Conservation (phyloP, 2,113 vertebrate genomes). For the Petrocephalus zakoni region DNA sequence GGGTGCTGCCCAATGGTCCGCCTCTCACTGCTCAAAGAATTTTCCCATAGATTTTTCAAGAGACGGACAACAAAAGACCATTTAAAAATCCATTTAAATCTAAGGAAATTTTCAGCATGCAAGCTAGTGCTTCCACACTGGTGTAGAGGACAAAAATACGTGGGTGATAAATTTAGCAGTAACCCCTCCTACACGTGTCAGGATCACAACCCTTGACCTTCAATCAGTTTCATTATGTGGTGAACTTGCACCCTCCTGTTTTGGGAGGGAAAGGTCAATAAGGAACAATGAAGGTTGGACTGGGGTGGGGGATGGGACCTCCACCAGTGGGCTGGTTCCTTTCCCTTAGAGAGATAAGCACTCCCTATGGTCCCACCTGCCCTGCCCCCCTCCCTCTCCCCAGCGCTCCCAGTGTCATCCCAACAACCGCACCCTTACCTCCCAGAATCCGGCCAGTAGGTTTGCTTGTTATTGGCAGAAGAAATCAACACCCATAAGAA, state of each 20-base stretch:
- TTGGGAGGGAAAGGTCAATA: conserved; percentile 40
- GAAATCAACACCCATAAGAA: background rate
- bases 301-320: background rate
- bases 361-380: conserved; percentile 3
- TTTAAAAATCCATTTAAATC: background rate
- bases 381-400: background rate
- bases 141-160: background rate
- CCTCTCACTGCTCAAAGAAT: background rate
- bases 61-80: background rate
- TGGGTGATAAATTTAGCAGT: conserved; percentile 16
- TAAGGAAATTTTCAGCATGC: background rate
- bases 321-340: conserved; percentile 7
- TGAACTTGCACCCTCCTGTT: conserved; percentile 37
- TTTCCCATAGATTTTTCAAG: background rate
- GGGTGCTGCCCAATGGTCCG: background rate
- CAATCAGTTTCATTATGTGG: conserved; percentile 24
- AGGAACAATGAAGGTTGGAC: conserved; percentile 37
- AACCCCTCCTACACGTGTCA: conserved; percentile 20
- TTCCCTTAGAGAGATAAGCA: conserved; percentile 5
- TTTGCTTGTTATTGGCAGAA: background rate
- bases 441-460: background rate
- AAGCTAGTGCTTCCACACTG: background rate
- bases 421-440: background rate
- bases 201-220: conserved; percentile 19
- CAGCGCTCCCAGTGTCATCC: background rate